phyloP scores from a whole-genome alignment of 2,888 invertebrate genomes.

The Spisula subtruncata region DNA sequence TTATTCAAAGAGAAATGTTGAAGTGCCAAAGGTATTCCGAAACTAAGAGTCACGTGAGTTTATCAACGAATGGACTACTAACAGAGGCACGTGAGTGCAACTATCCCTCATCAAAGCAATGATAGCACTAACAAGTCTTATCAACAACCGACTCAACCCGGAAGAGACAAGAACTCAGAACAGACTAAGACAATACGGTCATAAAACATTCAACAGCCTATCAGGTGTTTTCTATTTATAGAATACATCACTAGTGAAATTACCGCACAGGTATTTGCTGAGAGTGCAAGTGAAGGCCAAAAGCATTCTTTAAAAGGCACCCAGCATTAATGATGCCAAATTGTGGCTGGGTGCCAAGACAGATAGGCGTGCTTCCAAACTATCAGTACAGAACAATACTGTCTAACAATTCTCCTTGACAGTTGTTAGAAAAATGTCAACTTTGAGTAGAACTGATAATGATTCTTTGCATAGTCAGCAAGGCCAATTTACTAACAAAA shows the following conservation, averaged over 20 bases:
- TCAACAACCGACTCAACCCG: conserved; percentile 42
- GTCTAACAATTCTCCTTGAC: conserved; percentile 32
- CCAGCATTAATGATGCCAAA: conserved; percentile 27
- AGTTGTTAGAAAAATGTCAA: conserved; percentile 33
- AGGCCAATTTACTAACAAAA: background rate
- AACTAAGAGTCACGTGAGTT: conserved; percentile 45
- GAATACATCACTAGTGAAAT: conserved; percentile 26
- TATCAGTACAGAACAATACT: conserved; percentile 33
- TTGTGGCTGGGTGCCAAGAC: conserved; percentile 31
- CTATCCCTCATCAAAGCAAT: conserved; percentile 42
- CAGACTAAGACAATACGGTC: conserved; percentile 25
- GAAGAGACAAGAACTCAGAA: conserved; percentile 35
- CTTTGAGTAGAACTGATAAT: background rate
- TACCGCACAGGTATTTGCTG: conserved; percentile 48
- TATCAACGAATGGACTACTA: conserved; percentile 1
- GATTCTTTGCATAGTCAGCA: conserved; percentile 17
- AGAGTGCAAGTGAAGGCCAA: conserved; percentile 38
- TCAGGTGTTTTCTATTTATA: conserved; percentile 42
- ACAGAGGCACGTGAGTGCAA: conserved; percentile 41
- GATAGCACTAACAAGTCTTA: conserved; percentile 43
- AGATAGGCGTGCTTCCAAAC: conserved; percentile 46
- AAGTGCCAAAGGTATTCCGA: conserved; percentile 43
- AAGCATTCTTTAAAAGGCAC: conserved; percentile 43
- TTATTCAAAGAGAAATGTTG: conserved; percentile 13
- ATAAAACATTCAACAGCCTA: conserved; percentile 24